phyloP scores from a whole-genome alignment of 2,797 vertebrate species.

The Dipus sagitta region DNA sequence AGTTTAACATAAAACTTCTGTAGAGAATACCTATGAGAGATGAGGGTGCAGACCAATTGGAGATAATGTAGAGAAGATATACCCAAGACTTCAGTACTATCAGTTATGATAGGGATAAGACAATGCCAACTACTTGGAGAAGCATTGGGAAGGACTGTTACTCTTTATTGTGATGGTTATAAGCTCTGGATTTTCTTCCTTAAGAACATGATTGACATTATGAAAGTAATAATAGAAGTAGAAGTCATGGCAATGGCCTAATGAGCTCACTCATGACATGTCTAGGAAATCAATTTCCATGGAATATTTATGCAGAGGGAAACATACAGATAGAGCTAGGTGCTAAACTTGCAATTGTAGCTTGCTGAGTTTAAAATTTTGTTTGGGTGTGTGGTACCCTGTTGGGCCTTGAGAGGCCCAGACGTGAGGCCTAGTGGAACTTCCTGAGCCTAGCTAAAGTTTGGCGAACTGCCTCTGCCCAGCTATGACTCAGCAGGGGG shows the following conservation, averaged over 20 bases:
- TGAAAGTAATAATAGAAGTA: neutral
- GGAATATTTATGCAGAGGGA: constrained; percentile 58
- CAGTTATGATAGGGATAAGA: neutral
- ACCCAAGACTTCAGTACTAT: neutral
- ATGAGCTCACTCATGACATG: constrained; percentile 15
- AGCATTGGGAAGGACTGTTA: neutral
- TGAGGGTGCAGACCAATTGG: neutral
- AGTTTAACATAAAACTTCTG: neutral
- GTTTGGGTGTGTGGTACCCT: constrained; percentile 77
- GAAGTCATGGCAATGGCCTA: constrained; percentile 10
- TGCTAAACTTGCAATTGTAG: constrained; percentile 75
- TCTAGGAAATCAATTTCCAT: constrained; percentile 64
- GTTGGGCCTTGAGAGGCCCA: too few relatives aligned
- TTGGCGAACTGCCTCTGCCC: too few relatives aligned
- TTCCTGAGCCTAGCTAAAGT: too few relatives aligned
- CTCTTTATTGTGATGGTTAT: neutral
- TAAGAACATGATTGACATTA: neutral
- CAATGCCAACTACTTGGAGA: neutral
- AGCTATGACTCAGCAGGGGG: too few relatives aligned
- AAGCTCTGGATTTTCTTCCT: neutral
- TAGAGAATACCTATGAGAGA: neutral
- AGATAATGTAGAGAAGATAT: neutral
- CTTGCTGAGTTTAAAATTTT: constrained; percentile 78
- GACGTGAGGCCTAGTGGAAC: too few relatives aligned
- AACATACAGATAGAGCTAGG: constrained; percentile 63